Evolutionary conservation across 2,797 vertebrate genomes (phyloP).

Genomic region (Bryconaethiops microstoma): DNA sequence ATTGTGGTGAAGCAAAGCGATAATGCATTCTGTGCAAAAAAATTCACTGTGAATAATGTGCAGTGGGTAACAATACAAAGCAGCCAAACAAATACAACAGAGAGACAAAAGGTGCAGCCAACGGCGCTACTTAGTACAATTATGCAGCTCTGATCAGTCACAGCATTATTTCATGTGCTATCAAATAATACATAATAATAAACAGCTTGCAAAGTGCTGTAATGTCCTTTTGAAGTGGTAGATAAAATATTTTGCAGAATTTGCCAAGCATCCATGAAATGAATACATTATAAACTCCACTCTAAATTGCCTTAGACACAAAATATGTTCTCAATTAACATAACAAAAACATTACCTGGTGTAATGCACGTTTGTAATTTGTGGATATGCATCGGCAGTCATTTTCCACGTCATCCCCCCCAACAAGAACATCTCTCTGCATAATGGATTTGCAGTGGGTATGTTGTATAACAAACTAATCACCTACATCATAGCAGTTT

Average conservation of each 20-base stretch:
- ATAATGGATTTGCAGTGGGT: background rate
- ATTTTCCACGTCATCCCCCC: constrained; percentile 1
- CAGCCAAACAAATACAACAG: constrained; percentile 30
- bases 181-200: background rate
- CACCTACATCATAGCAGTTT: background rate
- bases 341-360: constrained; percentile 11
- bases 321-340: background rate
- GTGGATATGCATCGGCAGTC: background rate
- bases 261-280: constrained; percentile 4
- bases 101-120: constrained; percentile 29
- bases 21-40: background rate
- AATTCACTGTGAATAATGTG: constrained; percentile 23
- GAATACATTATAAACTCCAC: background rate
- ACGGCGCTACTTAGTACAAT: constrained; percentile 32
- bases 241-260: background rate
- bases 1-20: constrained; percentile 5
- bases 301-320: background rate
- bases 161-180: constrained; percentile 4
- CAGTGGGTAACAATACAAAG: constrained; percentile 39
- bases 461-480: background rate
- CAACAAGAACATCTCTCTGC: background rate
- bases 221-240: background rate
- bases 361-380: constrained; percentile 6
- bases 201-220: background rate
- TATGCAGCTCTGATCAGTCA: constrained; percentile 13